Base-by-base conservation (phyloP, 2,888 invertebrate species). In the Gryllus longicercus region DNA sequence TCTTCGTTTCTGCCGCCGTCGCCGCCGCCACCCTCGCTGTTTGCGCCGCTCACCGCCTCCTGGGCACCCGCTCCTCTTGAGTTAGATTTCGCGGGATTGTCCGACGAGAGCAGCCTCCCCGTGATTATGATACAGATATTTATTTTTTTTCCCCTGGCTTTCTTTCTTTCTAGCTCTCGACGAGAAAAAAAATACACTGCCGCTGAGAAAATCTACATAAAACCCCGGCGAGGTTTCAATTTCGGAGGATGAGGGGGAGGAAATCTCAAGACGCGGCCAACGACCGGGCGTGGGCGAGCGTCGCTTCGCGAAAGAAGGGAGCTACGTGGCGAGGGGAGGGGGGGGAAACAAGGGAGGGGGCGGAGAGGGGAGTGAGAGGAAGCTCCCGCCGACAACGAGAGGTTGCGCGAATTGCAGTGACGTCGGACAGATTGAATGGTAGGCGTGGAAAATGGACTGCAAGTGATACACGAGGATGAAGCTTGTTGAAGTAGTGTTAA, bases 101-200 rank as follows among this genome's bases (percentile, higher is more conserved):
- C 63, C 63, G 63, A 63, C 63, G 63, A 63, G 63, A 63, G 63
- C n/a, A 14, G 63, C 14, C 63, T 3, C 4, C 63, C n/a, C 63
- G 63, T 63, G 63, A 63, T 63, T 63, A 63, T 63, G 63, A 63
- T 63, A 63, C 63, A 63, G 63, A 63, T 63, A 63, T 63, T 63
- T 18, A 63, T 63, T 63, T 63, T 63, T 63, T 51, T 63, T 16
- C 63, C 63, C 63, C n/a, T 63, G 14, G 14, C 63, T 63, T 63
- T 12, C 63, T 18, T 14, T 18, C 63, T 63, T 63, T 63, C n/a
- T n/a, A 18, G 14, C n/a, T 63, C 16, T 63, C 14, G 63, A 18
- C 14, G 16, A 14, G 16, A 18, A 63, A 63, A 63, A 63, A 63
- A 18, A 63, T 63, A 63, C n/a, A 63, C 63, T 14, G 16, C 63